Base-by-base conservation (phyloP, 2,888 invertebrate genomes). In the Helleia helle region DNA sequence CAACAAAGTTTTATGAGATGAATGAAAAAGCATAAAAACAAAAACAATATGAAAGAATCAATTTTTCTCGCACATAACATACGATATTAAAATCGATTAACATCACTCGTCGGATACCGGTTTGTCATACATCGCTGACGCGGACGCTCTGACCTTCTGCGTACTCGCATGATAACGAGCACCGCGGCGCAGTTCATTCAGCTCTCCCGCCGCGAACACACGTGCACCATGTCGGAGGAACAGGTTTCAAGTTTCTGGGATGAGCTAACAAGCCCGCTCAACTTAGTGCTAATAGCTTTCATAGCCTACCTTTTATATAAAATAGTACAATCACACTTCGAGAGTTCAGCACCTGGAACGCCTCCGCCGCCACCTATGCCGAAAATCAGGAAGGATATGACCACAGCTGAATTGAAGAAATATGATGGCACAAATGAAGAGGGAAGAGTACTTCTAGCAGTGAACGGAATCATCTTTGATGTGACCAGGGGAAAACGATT, bases 401-500 rank as follows among this genome's bases (percentile, higher is more conserved):
- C 95, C 17, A 86, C 95, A 28, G 90, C 93, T 56, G 96, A 99
- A 77, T 81, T 99, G 54, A 90, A 89, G 58, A 88, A 91, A 58
- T 97, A 90, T 69, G 89, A 92, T 62, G 98, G 98, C 13, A 92
- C 87, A 43, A 93, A 91, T 59, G 84, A 90, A 28, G 96, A 97
- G 65, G 96, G 95, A 26, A 87, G 97, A 62, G 91, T 98, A 51
- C 86, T 97, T 52, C 89, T 99, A 25, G 97, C 95, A 28, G 94
- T 98, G 34, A 96, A 97, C 71, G 94, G 96, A 41, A 94, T 90
- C 67, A 93, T 98, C 27, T 99, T 95, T 79, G 98, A 99, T 86
- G 96, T 95, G 49, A 97, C 97, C 14, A 91, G 87, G 66, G 96
- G 96, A 43, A 93, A 92, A 67, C 86, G 90, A 49, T 96, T 96